Evolutionary conservation across 2,113 vertebrate genomes (phyloP).

Genomic region (Procavia capensis): DNA sequence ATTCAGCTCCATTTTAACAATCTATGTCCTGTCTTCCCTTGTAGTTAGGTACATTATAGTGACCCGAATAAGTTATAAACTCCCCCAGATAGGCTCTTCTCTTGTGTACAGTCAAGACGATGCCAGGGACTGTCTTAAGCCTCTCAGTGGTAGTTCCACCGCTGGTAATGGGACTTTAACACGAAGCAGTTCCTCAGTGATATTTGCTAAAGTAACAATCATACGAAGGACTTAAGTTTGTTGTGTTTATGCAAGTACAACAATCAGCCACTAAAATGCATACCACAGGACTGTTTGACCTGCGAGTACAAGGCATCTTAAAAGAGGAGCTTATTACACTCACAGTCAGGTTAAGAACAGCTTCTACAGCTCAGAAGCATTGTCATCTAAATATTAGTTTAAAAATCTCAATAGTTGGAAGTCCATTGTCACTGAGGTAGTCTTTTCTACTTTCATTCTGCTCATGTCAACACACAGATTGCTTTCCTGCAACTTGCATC

Average conservation of each 20-base stretch:
- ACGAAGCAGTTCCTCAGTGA: background rate
- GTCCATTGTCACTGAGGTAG: background rate
- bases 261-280: background rate
- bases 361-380: background rate
- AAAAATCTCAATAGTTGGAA: background rate
- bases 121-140: background rate
- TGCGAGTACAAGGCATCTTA: background rate
- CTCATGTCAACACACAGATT: constrained; percentile 22
- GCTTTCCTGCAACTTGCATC: background rate
- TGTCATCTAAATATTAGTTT: background rate
- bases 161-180: background rate
- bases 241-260: constrained; percentile 5
- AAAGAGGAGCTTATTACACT: background rate
- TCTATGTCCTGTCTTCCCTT: constrained; percentile 46
- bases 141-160: background rate
- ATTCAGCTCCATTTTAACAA: constrained; percentile 63
- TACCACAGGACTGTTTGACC: constrained; percentile 47
- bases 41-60: constrained; percentile 46
- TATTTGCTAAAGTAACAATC: background rate
- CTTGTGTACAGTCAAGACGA: background rate
- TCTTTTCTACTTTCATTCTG: constrained; percentile 30
- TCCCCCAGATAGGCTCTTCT: background rate
- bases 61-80: constrained; percentile 49
- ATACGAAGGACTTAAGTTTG: background rate
- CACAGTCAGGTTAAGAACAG: constrained; percentile 36